phyloP scores from a whole-genome alignment of 2,888 invertebrate genomes.

The Hemicrepidius hirtus region DNA sequence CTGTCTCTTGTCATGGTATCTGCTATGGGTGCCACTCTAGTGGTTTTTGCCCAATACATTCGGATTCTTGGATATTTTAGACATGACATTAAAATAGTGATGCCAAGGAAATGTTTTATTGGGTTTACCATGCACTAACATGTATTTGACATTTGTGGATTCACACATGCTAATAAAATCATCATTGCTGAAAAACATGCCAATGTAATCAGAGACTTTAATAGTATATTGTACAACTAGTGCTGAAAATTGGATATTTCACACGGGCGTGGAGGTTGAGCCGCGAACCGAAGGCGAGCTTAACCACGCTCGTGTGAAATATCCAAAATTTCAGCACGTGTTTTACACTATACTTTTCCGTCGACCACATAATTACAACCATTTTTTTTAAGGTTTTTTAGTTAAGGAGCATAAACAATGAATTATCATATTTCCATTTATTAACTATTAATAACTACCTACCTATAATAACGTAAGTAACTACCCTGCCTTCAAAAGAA shows the following conservation, averaged over 20 bases:
- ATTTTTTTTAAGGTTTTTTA: too few species aligned
- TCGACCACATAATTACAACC: too few species aligned
- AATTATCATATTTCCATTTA: neutral
- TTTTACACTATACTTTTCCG: too few species aligned
- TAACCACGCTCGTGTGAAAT: too few species aligned
- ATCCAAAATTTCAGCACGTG: too few species aligned
- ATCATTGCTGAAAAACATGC: conserved; percentile 32
- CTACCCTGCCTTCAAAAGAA: too few species aligned
- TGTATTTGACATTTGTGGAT: conserved; percentile 27
- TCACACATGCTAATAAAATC: conserved; percentile 29
- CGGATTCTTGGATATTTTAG: conserved; percentile 46
- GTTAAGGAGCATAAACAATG: too few species aligned
- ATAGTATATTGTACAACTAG: neutral
- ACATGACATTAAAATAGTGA: conserved; percentile 50
- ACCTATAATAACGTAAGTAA: neutral
- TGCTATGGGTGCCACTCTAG: conserved; percentile 41
- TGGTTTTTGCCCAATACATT: conserved; percentile 53
- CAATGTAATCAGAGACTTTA: conserved; percentile 17
- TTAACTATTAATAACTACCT: neutral
- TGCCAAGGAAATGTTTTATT: conserved; percentile 49
- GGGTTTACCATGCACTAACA: conserved; percentile 1
- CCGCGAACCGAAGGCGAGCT: too few species aligned
- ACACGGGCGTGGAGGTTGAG: too few species aligned
- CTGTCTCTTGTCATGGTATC: conserved; percentile 43
- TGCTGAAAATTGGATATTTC: too few species aligned